These are phyloP conservation scores for Scatophagus argus DNA, from an alignment of 2,113 vertebrate species.

Conservation along the genomic window DNA sequence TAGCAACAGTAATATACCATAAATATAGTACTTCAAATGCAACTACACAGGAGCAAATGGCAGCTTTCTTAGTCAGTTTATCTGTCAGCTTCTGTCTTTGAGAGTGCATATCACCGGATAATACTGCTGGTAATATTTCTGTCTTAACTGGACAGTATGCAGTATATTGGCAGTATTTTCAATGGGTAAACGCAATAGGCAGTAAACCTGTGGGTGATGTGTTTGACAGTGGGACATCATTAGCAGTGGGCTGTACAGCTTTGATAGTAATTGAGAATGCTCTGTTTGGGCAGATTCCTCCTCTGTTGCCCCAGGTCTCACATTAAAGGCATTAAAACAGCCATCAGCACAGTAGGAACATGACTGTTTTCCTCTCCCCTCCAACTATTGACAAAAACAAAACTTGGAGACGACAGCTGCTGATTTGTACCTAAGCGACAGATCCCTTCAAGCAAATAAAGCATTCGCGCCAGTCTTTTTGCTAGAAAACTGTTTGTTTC, in stretches of 20 bases:
- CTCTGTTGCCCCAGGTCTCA: constrained; percentile 66
- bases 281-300: constrained; percentile 68
- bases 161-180: constrained; percentile 5
- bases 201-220: constrained; percentile 38
- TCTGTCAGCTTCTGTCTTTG: background rate
- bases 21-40: background rate
- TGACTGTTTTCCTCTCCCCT: constrained; percentile 57
- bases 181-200: constrained; percentile 6
- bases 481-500: constrained; percentile 68
- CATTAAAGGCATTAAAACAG: constrained; percentile 78
- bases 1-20: background rate
- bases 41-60: constrained; percentile 2
- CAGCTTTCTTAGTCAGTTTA: background rate
- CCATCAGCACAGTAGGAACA: constrained; percentile 63
- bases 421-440: constrained; percentile 72
- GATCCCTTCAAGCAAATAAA: constrained; percentile 72
- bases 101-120: background rate
- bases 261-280: constrained; percentile 74
- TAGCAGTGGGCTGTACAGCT: constrained; percentile 57
- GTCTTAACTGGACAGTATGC: background rate
- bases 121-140: background rate
- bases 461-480: constrained; percentile 52
- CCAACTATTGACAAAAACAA: constrained; percentile 79
- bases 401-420: constrained; percentile 68
- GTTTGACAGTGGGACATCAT: constrained; percentile 64